Base-by-base conservation (phyloP, 1,140 invertebrate genomes). In the Cardiocondyla obscurior region DNA sequence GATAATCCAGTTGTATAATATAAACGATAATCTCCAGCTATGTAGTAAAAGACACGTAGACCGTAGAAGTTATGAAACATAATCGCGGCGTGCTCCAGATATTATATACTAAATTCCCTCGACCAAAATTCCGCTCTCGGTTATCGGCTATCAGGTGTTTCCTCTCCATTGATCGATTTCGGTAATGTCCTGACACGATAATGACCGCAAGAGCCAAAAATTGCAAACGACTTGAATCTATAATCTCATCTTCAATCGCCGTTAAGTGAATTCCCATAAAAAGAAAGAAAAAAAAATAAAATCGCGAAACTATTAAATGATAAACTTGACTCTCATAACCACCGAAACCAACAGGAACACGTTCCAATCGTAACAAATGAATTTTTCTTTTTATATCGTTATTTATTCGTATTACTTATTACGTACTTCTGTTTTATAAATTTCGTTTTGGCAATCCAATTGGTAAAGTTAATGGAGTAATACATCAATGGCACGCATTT, bases 91-190 rank as follows among this genome's bases (percentile, higher is more conserved):
- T 39, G 74, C 22, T 79, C 74, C 74, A 79, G 46, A 67, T 69
- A 79, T 79, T 79, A 79, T 79, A 69, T 33, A 79, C 46, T 69
- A 79, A 51, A 83, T 51, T 67, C 72, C 14, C 51, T 79, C 55
- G 70, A 51, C 58, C 62, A 82, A 83, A 49, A 79, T 39, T 65
- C 42, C 55, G 36, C 22, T 36, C 39, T 69, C 62, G 28, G 60
- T 64, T 81, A 60, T 62, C 53, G 62, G 46, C 67, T 81, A 85
- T 84, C 82, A 22, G 73, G 25, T 58, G 64, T 72, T 85, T 81
- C 84, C 83, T 81, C 65, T 46, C 57, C 84, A 70, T 84, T 84
- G 84, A 70, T 62, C 62, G 79, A 81, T 73, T 73, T 81, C 42
- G 39, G 65, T 81, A 81, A 81, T 81, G 79, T 58, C 30, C 74